Evolutionary conservation across 2,113 vertebrate genomes (phyloP), one percentile per base, ranked within the genome.

Genomic region (Brachypteracias leptosomus): DNA sequence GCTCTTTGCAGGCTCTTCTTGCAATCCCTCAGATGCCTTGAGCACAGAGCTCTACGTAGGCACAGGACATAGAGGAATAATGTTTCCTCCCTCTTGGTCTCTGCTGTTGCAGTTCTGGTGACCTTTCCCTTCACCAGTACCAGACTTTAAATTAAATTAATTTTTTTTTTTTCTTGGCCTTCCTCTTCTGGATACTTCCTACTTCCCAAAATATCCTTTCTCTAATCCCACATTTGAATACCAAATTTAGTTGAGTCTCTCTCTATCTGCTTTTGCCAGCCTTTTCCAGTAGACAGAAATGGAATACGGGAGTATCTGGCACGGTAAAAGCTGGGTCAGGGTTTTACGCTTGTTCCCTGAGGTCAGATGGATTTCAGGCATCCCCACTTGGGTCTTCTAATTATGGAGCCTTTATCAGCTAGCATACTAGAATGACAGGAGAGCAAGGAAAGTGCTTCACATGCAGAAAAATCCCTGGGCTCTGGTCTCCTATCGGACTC

Each of bases 321-420:
- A 74, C 0, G 1, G 51, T 52, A 52, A 92, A 93, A 81, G 85
- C 90, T 94, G 73, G 73, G 57, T 95, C 90, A 93, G 88, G 92
- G 65, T 91, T 95, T 95, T 74, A 85, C 83, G 88, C 67, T 92
- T 44, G 9, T 66, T 95, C 80, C 76, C 83, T 88, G 14, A 25
- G 85, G 91, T 91, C 95, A 86, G 85, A 94, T 93, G 68, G 92
- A 75, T 95, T 96, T 97, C 92, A 94, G 95, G 46, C 88, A 94
- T 93, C 65, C 85, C 73, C 65, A 67, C 72, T 95, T 90, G 72
- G 79, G 90, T 80, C 82, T 93, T 96, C 95, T 95, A 96, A 96
- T 97, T 96, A 86, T 93, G 92, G 96, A 94, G 66, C 16, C 0
- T 89, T 97, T 97, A 97, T 97, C 96, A 96, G 95, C 52, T 65